Conservation (phyloP, 2,113 vertebrate genomes). For the Pogona vitticeps region DNA sequence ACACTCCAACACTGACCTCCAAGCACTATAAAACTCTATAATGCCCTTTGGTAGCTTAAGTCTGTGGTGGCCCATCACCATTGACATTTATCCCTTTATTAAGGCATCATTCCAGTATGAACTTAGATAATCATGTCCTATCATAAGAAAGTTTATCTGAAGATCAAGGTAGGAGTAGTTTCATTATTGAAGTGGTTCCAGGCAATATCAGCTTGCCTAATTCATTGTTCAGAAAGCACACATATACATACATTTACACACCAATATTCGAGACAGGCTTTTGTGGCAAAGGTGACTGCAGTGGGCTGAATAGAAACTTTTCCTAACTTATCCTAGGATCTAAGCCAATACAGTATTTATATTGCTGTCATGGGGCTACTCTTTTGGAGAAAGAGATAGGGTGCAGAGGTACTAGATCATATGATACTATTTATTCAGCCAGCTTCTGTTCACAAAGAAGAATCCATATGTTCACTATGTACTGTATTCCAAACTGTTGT, state of each 20-base stretch:
- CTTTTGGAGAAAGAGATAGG: not conserved
- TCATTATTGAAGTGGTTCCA: too few relatives aligned
- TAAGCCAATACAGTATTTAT: not conserved
- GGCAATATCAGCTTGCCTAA: too few relatives aligned
- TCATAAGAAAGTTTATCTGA: too few relatives aligned
- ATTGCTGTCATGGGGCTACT: not conserved
- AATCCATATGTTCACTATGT: constrained; percentile 14
- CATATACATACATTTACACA: too few relatives aligned
- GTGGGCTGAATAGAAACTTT: not conserved
- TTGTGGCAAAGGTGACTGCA: not conserved
- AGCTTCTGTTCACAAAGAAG: not conserved
- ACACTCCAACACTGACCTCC: too few relatives aligned
- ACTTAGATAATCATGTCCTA: too few relatives aligned
- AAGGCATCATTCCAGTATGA: too few relatives aligned
- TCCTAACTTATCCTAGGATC: not conserved
- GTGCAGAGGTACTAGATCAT: not conserved
- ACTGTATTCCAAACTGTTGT: constrained; percentile 1
- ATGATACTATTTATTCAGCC: not conserved
- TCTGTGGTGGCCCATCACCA: too few relatives aligned
- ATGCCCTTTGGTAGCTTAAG: too few relatives aligned
- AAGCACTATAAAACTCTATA: too few relatives aligned
- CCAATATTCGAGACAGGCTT: not conserved
- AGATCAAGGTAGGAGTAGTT: too few relatives aligned
- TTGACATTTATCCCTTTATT: too few relatives aligned
- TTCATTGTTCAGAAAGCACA: not conserved